These are phyloP conservation scores for Cichladusa arquata DNA, from an alignment of 2,113 vertebrate genomes.

Conservation along the genomic window DNA sequence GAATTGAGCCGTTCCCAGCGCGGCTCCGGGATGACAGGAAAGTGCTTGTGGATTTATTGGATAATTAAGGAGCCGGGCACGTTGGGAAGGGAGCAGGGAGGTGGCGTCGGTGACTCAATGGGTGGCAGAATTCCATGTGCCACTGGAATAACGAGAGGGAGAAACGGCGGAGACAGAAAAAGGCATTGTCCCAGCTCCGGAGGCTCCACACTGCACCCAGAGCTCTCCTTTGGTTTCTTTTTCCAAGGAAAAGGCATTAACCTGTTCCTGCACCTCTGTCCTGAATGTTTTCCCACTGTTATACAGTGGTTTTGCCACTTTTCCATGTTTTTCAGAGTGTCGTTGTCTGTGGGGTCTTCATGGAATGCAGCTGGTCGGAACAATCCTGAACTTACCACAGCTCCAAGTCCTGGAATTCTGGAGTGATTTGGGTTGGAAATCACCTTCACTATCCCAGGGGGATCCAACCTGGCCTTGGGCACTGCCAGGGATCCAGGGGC, in stretches of 20 bases:
- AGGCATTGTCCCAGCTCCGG: neutral
- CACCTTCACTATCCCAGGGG: rapidly evolving
- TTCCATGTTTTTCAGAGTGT: rapidly evolving
- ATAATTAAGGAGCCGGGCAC: neutral
- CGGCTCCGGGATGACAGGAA: neutral
- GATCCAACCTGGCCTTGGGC: rapidly evolving
- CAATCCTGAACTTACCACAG: neutral
- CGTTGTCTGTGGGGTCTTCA: rapidly evolving
- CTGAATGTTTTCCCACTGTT: neutral
- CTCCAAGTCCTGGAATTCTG: neutral
- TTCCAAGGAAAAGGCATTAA: slow-evolving; percentile 1
- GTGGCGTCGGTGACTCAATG: neutral
- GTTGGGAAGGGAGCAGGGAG: neutral
- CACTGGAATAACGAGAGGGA: neutral
- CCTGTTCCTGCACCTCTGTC: neutral
- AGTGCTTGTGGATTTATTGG: slow-evolving; percentile 26
- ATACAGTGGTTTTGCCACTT: rapidly evolving
- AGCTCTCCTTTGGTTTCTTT: neutral
- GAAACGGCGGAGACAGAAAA: neutral
- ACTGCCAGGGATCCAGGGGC: neutral
- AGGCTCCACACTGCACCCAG: neutral
- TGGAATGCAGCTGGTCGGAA: too few relatives aligned
- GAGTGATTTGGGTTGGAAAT: neutral
- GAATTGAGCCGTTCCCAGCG: neutral
- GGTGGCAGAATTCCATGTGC: slow-evolving; percentile 22